Evolutionary conservation across 2,888 invertebrate species (phyloP).

Genomic region (Callyntrura guangdongensis): DNA sequence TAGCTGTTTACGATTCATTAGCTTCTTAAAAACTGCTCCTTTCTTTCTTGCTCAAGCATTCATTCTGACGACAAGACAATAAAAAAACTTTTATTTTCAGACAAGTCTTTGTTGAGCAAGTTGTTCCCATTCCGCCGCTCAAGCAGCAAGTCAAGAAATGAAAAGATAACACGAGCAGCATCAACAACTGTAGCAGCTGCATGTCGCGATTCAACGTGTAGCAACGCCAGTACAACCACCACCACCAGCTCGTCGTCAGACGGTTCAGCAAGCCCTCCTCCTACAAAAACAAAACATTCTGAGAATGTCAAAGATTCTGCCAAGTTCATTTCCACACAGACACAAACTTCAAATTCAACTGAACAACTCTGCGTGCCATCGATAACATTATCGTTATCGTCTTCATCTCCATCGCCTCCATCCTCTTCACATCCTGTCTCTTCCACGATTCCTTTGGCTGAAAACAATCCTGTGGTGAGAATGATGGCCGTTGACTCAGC

Average conservation of each 20-base stretch:
- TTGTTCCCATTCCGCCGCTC: slow-evolving; percentile 82
- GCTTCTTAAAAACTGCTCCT: slow-evolving; percentile 56
- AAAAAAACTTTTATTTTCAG: slow-evolving; percentile 77
- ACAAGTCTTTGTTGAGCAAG: slow-evolving; percentile 82
- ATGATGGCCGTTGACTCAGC: slow-evolving; percentile 47
- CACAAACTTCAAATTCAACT: slow-evolving; percentile 79
- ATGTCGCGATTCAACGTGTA: slow-evolving; percentile 46
- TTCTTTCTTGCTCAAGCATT: slow-evolving; percentile 59
- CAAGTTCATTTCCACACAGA: slow-evolving; percentile 77
- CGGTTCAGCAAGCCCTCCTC: slow-evolving; percentile 58
- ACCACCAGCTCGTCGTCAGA: slow-evolving; percentile 40
- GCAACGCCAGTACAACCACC: slow-evolving; percentile 39
- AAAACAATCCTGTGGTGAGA: slow-evolving; percentile 64
- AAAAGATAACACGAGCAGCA: slow-evolving; percentile 72
- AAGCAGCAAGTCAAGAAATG: slow-evolving; percentile 78
- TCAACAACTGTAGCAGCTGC: slow-evolving; percentile 46
- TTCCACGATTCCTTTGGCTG: slow-evolving; percentile 4
- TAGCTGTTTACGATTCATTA: slow-evolving; percentile 70
- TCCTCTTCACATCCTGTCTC: slow-evolving; percentile 22
- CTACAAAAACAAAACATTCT: slow-evolving; percentile 71
- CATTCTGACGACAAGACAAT: slow-evolving; percentile 61
- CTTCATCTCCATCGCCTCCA: slow-evolving; percentile 43
- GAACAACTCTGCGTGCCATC: slow-evolving; percentile 74
- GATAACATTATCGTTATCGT: slow-evolving; percentile 56
- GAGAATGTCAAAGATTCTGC: slow-evolving; percentile 70